Evolutionary conservation across 2,888 invertebrate genomes (phyloP), one percentile per base, ranked within the genome.

Genomic region (Apamea epomidion): DNA sequence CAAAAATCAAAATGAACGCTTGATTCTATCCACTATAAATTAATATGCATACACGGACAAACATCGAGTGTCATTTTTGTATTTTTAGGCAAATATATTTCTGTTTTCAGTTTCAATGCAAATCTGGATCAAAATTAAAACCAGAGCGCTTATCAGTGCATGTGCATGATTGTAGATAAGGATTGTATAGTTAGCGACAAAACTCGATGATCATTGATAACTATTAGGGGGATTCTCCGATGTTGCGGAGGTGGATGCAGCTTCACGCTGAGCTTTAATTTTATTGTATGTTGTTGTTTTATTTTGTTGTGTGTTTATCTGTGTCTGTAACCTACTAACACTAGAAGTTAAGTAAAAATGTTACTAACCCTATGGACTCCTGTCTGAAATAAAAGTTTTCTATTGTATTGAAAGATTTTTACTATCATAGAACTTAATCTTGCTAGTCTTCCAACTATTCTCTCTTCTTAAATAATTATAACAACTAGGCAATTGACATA

Each of bases 1-100:
- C 74, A 79, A 78, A 86, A 82, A 84, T 74, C 54, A 58, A 70
- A 83, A 82, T 74, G 70, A 67, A 82, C 58, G 65, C 69, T 83
- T 85, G 77, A 77, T 81, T 81, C 71, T 48, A 74, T 80, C 32
- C 72, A 58, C 29, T 37, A 65, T 54, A 74, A 81, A 77, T 64
- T 29, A 25, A 77, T 64, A 80, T 70, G 45, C 67, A 70, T 58
- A 68, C 45, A 42, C 69, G 65, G 51, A 74, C 58, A 12, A 18
- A 37, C 25, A 62, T 69, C 42, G 64, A 67, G 42, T 64, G 37
- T 62, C 64, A 67, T 68, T 77, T 45, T 79, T 73, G 21, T 29
- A 67, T 68, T 78, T 70, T 76, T 82, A 54, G 69, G 25, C 10
- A 72, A 87, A 75, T 48, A 65, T 54, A 25, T 64, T 42, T 12